A percentile compares a stretch with the other conserved stretches of the same genome.
phyloP scores from a whole-genome alignment of 2,888 invertebrate genomes.

The Sericinus montela region DNA sequence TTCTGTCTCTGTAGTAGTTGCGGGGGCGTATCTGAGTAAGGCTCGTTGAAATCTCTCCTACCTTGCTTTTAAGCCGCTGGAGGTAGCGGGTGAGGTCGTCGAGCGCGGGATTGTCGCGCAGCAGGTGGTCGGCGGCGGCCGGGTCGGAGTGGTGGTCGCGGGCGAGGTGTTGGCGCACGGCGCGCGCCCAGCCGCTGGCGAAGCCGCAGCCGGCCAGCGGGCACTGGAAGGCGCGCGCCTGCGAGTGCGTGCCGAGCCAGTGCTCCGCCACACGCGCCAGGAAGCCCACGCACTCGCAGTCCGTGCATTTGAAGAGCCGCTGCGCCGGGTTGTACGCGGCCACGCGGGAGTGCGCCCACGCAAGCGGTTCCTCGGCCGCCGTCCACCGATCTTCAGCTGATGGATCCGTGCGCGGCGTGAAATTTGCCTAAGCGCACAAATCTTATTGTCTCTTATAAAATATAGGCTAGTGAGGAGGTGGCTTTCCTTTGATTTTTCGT shows the following conservation, averaged over 20 bases:
- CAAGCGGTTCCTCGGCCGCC: slow-evolving; percentile 83
- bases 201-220: slow-evolving; percentile 85
- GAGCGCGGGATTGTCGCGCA: slow-evolving; percentile 85
- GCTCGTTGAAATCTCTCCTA: too few relatives aligned
- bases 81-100: slow-evolving; percentile 86
- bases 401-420: slow-evolving; percentile 73
- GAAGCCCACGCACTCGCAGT: slow-evolving; percentile 88
- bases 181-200: slow-evolving; percentile 87
- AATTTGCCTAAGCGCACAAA: slow-evolving; percentile 65
- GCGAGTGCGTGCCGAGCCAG: slow-evolving; percentile 85
- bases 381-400: slow-evolving; percentile 81
- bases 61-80: slow-evolving; percentile 82
- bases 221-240: slow-evolving; percentile 83
- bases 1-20: too few relatives aligned
- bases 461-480: too few relatives aligned
- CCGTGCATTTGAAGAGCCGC: slow-evolving; percentile 86
- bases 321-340: slow-evolving; percentile 89
- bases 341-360: slow-evolving; percentile 88
- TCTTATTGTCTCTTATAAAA: too few relatives aligned
- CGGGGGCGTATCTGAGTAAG: too few relatives aligned
- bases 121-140: slow-evolving; percentile 79
- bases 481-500: too few relatives aligned
- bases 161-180: slow-evolving; percentile 85
- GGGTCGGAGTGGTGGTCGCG: slow-evolving; percentile 85
- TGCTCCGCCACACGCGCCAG: slow-evolving; percentile 86